A percentile compares a stretch with the other conserved stretches of the same genome.
Conservation (phyloP, 2,797 vertebrate species). For the Cuniculus paca region DNA sequence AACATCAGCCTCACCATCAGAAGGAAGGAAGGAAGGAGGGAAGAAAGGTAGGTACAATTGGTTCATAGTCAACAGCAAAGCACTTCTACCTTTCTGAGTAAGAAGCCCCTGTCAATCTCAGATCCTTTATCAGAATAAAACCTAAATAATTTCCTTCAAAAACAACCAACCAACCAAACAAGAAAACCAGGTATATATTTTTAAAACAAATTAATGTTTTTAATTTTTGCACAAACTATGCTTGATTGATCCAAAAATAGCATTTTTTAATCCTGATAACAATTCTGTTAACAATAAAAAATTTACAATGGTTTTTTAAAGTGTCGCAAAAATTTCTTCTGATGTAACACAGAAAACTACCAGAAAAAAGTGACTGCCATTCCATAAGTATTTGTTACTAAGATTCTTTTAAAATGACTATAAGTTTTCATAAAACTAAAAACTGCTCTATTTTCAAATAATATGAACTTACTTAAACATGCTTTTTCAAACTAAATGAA, state of each 20-base stretch:
- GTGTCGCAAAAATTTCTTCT: constrained; percentile 33
- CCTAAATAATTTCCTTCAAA: constrained; percentile 42
- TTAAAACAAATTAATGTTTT: neutral
- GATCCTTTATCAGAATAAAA: constrained; percentile 50
- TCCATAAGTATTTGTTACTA: neutral
- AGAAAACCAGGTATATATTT: neutral
- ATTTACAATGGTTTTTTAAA: constrained; percentile 8
- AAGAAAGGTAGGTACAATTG: neutral
- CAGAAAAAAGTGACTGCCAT: constrained; percentile 50
- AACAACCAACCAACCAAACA: neutral
- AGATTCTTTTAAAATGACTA: constrained; percentile 55
- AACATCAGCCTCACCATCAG: neutral
- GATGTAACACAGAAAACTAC: neutral
- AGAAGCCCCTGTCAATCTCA: constrained; percentile 10
- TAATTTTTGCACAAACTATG: constrained; percentile 59
- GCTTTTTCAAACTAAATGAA: constrained; percentile 63
- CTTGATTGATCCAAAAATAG: constrained; percentile 40
- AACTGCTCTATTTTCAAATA: constrained; percentile 51
- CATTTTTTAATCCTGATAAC: constrained; percentile 44
- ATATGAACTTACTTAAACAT: constrained; percentile 60
- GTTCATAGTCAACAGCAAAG: neutral
- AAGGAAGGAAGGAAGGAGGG: neutral
- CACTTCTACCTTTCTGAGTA: neutral
- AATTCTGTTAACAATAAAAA: constrained; percentile 34
- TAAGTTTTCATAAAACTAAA: constrained; percentile 66